These are phyloP conservation scores for Adelphocoris suturalis DNA, from an alignment of 2,888 invertebrate species.

Conservation along the genomic window DNA sequence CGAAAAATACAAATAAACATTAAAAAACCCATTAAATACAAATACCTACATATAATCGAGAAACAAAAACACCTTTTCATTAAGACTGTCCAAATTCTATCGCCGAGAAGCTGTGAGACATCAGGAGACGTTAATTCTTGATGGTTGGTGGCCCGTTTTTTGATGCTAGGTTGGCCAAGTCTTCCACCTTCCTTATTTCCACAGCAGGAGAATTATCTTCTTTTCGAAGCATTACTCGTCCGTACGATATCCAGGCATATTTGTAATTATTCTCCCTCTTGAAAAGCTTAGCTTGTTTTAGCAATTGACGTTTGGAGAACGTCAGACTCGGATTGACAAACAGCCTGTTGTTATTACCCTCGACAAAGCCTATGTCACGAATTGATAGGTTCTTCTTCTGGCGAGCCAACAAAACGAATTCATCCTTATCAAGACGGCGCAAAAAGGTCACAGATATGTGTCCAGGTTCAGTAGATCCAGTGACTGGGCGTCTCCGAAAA, in stretches of 20 bases:
- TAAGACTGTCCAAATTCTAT: too few species aligned
- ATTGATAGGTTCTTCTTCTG: slow-evolving; percentile 9
- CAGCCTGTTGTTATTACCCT: background rate
- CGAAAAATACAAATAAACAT: too few species aligned
- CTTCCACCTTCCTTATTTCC: background rate
- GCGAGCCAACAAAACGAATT: too few species aligned
- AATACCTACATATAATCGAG: too few species aligned
- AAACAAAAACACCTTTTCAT: too few species aligned
- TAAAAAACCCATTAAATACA: too few species aligned
- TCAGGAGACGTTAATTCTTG: background rate
- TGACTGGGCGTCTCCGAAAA: too few species aligned
- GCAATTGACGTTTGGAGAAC: background rate
- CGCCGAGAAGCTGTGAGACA: too few species aligned
- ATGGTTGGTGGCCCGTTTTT: background rate
- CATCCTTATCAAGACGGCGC: too few species aligned
- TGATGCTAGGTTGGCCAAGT: background rate
- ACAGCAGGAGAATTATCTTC: background rate
- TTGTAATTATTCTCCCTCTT: slow-evolving; percentile 9
- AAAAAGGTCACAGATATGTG: too few species aligned
- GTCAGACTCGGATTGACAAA: slow-evolving; percentile 42
- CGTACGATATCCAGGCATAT: background rate
- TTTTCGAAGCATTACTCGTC: background rate
- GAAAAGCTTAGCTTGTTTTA: slow-evolving; percentile 20
- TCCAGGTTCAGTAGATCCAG: too few species aligned
- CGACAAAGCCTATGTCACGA: slow-evolving; percentile 21